Percentiles rank a stretch among this genome's conserved stretches.
phyloP scores from a whole-genome alignment of 37 sponge, comb jelly and placozoan genomes.

The Haliclona indistincta region DNA sequence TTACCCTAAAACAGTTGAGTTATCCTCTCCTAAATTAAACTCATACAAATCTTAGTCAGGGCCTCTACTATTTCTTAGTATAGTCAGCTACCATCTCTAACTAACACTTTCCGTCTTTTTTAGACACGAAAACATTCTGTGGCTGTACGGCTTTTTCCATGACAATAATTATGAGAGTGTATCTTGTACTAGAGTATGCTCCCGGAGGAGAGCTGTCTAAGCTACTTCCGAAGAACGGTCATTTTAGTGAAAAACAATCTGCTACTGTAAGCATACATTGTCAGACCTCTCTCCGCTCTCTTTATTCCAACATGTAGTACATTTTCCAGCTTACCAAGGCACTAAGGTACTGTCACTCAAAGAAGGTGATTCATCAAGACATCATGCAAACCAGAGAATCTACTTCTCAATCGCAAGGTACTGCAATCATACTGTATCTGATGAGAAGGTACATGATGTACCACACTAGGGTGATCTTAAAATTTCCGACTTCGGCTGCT shows the following conservation, averaged over 20 bases:
- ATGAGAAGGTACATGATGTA: too few relatives aligned
- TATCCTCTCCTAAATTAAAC: too few relatives aligned
- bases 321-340: conserved; percentile 92
- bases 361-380: conserved; percentile 98
- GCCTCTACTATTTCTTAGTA: too few relatives aligned
- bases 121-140: conserved; percentile 94
- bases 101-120: too few relatives aligned
- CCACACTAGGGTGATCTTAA: too few relatives aligned
- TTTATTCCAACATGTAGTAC: too few relatives aligned
- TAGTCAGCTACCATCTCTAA: too few relatives aligned
- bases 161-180: conserved; percentile 84
- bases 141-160: conserved; percentile 95
- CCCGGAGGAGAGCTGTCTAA: conserved; percentile 95
- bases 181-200: conserved; percentile 97
- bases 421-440: too few relatives aligned
- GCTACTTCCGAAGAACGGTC: conserved; percentile 63
- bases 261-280: conserved; percentile 77
- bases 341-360: conserved; percentile 93
- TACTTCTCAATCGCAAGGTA: conserved; percentile 80
- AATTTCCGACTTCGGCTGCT: too few relatives aligned
- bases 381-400: conserved; percentile 99
- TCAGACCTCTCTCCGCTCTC: not conserved
- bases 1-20: too few relatives aligned
- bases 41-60: too few relatives aligned
- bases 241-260: conserved; percentile 80